phyloP scores from a whole-genome alignment of 2,113 vertebrate genomes.

The Callaeas wilsoni region DNA sequence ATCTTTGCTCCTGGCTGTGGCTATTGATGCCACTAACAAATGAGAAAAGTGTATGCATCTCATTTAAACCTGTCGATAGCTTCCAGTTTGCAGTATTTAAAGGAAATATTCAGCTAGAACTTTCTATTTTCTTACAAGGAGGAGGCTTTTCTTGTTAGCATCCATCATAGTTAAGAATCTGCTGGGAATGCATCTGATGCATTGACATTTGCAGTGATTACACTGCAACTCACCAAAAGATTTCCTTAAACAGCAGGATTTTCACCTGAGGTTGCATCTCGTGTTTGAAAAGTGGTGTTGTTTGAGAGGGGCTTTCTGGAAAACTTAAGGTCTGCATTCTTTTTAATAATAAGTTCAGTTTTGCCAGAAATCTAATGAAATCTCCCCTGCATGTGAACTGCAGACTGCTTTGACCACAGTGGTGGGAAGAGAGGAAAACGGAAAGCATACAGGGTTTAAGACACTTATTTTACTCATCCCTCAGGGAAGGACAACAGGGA shows the following conservation, averaged over 20 bases:
- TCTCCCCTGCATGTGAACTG: background rate
- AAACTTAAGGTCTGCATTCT: background rate
- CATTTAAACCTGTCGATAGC: background rate
- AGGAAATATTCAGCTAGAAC: background rate
- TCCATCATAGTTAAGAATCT: background rate
- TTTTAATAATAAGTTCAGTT: background rate
- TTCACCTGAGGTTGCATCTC: background rate
- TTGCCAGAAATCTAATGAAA: background rate
- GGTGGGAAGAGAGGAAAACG: background rate
- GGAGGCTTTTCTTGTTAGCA: background rate
- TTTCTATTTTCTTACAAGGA: background rate
- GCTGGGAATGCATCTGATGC: background rate
- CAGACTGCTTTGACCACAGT: background rate
- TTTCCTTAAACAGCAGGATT: background rate
- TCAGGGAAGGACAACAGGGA: background rate
- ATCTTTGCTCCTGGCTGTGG: background rate
- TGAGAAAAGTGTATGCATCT: background rate
- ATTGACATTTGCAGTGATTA: background rate
- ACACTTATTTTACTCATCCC: background rate
- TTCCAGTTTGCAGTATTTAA: background rate
- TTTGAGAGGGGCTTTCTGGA: background rate
- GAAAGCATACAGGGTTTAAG: background rate
- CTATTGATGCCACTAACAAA: background rate
- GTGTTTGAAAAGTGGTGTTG: background rate
- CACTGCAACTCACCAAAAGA: background rate